Base-by-base conservation (phyloP, 2,797 vertebrate species). In the Menidia menidia region DNA sequence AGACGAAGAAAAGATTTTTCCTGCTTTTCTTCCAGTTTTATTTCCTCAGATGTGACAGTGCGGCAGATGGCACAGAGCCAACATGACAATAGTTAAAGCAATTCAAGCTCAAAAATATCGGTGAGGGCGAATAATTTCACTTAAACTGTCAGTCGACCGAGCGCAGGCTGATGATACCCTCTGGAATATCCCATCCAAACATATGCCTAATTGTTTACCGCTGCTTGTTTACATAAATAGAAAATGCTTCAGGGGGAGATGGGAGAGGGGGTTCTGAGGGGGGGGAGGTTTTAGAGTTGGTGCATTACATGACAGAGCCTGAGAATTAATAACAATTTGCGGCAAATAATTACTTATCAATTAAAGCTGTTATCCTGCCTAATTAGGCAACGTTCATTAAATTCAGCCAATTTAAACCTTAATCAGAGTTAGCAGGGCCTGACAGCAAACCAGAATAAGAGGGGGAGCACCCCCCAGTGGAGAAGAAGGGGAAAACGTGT, bases 401-500 rank as follows among this genome's bases (percentile, higher is more conserved):
- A 96, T 96, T 93, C 96, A 95, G 94, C 94, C 95, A 96, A 97
- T 97, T 97, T 97, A 95, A 96, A 95, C 95, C 95, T 96, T 97
- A 97, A 97, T 97, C 96, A 96, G 96, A 93, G 94, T 88, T 87
- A 96, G 95, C 95, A 88, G 93, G 78, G 91, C 89, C 89, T 92
- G 92, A 90, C 87, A 89, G 71, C 72, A 57, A 61, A 74, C 33
- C 11, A 69, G 88, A 74, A 3, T 57, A 93, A 85, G 91, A 77
- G 89, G 66, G 67, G 83, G 89, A 95, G 94, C 94, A 93, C 94
- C 95, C 62, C 89, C 95, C 89, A 88, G 93, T 90, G 96, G 87
- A 77, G 25, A 12, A 67, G 4, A 47, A 25, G 6, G 19, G 51
- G 51, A 19, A 16, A 32, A n/a, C 32, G 9, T 7, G 13, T 32